phyloP scores from a whole-genome alignment of 2,113 vertebrate genomes.

The Alaudala cheleensis region DNA sequence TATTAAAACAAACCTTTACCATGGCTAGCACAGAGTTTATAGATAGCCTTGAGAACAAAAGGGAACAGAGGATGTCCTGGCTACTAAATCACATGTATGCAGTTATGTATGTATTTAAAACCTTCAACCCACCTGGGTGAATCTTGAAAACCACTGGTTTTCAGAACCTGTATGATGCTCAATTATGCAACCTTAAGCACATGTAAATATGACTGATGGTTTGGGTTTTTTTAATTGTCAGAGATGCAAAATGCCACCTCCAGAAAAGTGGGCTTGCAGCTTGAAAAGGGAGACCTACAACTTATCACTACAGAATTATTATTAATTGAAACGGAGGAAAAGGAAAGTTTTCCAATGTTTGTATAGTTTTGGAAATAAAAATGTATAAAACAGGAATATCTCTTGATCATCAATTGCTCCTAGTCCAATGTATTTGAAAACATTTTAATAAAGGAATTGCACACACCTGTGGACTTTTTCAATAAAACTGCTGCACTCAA shows the following conservation, averaged over 20 bases:
- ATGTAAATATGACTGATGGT: slow-evolving; percentile 80
- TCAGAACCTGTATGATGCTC: slow-evolving; percentile 52
- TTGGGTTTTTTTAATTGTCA: slow-evolving; percentile 66
- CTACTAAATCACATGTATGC: slow-evolving; percentile 50
- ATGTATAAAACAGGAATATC: slow-evolving; percentile 65
- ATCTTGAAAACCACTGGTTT: slow-evolving; percentile 67
- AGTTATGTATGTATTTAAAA: slow-evolving; percentile 28
- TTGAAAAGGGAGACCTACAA: slow-evolving; percentile 33
- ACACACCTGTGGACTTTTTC: slow-evolving; percentile 89
- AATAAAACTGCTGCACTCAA: slow-evolving; percentile 90
- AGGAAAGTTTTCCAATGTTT: slow-evolving; percentile 68
- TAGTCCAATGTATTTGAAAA: slow-evolving; percentile 76
- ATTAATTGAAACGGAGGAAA: slow-evolving; percentile 37
- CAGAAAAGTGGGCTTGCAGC: slow-evolving; percentile 54
- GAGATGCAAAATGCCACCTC: slow-evolving; percentile 67
- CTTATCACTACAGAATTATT: slow-evolving; percentile 53
- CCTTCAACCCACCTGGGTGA: slow-evolving; percentile 41
- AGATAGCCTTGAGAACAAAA: slow-evolving; percentile 43
- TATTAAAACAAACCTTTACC: slow-evolving; percentile 3
- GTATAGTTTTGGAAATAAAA: slow-evolving; percentile 72
- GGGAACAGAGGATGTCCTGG: slow-evolving; percentile 25
- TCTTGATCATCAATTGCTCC: slow-evolving; percentile 64
- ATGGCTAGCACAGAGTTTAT: slow-evolving; percentile 16
- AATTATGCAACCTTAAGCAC: slow-evolving; percentile 78
- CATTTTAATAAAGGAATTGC: slow-evolving; percentile 87